phyloP scores from a whole-genome alignment of 2,797 vertebrate species.

The Erethizon dorsatum region DNA sequence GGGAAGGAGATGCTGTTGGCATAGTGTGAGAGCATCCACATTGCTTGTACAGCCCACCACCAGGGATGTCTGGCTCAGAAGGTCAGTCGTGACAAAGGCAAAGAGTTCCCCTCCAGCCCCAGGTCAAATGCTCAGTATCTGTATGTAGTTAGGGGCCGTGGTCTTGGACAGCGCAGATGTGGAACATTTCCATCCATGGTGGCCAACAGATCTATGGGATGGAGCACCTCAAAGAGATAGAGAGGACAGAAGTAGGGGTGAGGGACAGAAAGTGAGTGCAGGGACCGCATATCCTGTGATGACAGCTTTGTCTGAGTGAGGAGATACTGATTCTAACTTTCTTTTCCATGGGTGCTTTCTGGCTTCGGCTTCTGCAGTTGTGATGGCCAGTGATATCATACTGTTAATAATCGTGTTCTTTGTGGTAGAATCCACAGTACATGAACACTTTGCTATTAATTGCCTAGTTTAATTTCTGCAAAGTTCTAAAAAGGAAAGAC shows the following conservation, averaged over 20 bases:
- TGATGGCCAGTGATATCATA: accelerated
- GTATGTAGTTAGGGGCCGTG: accelerated
- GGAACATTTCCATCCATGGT: accelerated
- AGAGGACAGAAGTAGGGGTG: accelerated
- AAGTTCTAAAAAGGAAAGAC: neutral
- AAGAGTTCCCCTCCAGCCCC: accelerated
- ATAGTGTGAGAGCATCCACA: neutral
- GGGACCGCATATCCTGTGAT: accelerated
- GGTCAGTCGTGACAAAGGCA: accelerated
- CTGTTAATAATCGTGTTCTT: accelerated
- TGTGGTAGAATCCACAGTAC: accelerated
- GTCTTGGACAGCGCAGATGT: accelerated
- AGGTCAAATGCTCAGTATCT: accelerated
- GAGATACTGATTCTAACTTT: neutral
- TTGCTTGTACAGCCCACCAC: neutral
- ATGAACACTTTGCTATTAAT: accelerated
- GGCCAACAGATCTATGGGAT: accelerated
- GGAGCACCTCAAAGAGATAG: accelerated
- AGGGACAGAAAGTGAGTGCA: accelerated
- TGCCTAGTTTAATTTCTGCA: neutral
- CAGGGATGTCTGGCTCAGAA: accelerated
- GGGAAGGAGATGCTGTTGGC: too few species aligned
- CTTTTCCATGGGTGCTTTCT: accelerated
- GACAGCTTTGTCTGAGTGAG: accelerated
- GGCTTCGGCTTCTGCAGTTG: accelerated